Conservation (phyloP, 1,140 invertebrate genomes). For the Cotesia typhae region DNA sequence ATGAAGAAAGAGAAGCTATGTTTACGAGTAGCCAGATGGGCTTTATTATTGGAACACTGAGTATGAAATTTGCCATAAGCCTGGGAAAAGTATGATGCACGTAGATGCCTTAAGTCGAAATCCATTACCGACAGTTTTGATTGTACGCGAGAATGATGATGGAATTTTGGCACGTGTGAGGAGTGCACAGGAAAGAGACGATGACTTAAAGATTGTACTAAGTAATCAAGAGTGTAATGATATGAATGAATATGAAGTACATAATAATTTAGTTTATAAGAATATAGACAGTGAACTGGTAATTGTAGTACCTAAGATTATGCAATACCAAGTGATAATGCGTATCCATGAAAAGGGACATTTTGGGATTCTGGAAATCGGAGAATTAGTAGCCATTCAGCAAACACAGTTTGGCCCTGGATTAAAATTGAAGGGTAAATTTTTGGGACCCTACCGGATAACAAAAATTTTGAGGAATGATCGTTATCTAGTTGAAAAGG, state of each 20-base stretch:
- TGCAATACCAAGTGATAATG: slow-evolving; percentile 26
- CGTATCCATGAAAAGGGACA: slow-evolving; percentile 29
- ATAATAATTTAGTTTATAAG: slow-evolving; percentile 44
- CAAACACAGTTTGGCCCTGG: slow-evolving; percentile 29
- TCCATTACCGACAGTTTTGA: slow-evolving; percentile 28
- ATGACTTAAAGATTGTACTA: slow-evolving; percentile 22
- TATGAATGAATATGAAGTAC: slow-evolving; percentile 44
- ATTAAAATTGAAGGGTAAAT: slow-evolving; percentile 15
- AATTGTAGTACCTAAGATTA: slow-evolving; percentile 46
- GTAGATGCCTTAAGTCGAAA: slow-evolving; percentile 53
- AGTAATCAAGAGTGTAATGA: slow-evolving; percentile 21
- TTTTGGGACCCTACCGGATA: slow-evolving; percentile 27
- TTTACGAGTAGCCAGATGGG: too few relatives aligned
- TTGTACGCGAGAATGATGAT: slow-evolving; percentile 11
- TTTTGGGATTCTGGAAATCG: slow-evolving; percentile 39
- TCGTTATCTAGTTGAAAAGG: slow-evolving; percentile 1
- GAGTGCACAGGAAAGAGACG: slow-evolving; percentile 28
- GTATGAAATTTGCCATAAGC: slow-evolving; percentile 46
- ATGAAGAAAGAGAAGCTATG: too few relatives aligned
- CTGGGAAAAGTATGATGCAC: slow-evolving; percentile 45
- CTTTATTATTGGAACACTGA: slow-evolving; percentile 49
- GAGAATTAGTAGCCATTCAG: slow-evolving; percentile 28
- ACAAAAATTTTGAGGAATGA: not conserved
- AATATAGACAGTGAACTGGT: slow-evolving; percentile 36
- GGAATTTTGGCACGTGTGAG: too few relatives aligned